Percentiles rank a stretch among this genome's conserved stretches.
phyloP scores from a whole-genome alignment of 2,113 vertebrate species.

The Puma concolor region DNA sequence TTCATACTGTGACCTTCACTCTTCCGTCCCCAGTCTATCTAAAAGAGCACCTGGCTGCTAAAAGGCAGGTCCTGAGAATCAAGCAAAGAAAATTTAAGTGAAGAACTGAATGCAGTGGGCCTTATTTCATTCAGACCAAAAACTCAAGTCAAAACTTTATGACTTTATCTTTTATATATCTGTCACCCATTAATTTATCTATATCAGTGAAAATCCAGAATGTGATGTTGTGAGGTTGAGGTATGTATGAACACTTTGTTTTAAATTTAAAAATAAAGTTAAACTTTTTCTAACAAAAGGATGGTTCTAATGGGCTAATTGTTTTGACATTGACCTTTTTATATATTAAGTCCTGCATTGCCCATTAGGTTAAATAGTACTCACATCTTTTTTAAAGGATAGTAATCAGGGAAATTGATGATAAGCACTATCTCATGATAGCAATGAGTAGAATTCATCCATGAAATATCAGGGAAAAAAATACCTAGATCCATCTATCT shows the following conservation, averaged over 20 bases:
- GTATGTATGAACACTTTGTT: background rate
- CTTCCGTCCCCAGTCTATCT: background rate
- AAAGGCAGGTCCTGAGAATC: background rate
- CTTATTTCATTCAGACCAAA: background rate
- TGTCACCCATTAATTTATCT: background rate
- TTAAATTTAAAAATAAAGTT: background rate
- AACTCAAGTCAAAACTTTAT: background rate
- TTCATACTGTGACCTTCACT: background rate
- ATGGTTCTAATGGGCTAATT: background rate
- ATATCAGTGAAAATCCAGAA: background rate
- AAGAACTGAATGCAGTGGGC: background rate
- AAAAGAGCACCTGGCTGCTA: background rate
- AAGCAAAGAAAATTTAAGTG: background rate
- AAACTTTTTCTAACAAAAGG: background rate
- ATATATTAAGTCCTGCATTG: background rate
- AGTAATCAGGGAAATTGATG: background rate
- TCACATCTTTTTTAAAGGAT: background rate
- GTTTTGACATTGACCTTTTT: background rate
- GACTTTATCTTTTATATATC: background rate
- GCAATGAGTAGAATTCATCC: background rate
- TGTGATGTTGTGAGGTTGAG: background rate
- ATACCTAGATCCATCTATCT: background rate
- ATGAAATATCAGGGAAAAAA: background rate
- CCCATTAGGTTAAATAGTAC: background rate
- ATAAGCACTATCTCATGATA: background rate